These are phyloP conservation scores for Cryptotis parvus DNA, from an alignment of 2,113 vertebrate species.

Conservation along the genomic window DNA sequence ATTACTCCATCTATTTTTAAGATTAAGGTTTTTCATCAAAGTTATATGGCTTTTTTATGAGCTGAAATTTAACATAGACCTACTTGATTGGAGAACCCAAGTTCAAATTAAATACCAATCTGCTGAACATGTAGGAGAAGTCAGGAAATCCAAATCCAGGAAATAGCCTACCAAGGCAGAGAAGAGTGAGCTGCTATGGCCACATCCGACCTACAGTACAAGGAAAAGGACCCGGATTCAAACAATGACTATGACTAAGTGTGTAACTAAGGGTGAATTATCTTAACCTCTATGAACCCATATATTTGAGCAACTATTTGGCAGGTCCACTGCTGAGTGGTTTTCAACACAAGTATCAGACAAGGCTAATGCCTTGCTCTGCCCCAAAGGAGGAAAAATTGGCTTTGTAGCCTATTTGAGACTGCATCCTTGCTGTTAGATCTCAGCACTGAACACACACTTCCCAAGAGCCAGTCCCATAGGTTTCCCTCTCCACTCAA, in stretches of 20 bases:
- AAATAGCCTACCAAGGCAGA: background rate
- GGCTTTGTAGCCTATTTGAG: background rate
- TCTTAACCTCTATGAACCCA: background rate
- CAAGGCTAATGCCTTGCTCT: background rate
- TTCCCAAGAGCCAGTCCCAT: background rate
- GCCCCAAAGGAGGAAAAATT: background rate
- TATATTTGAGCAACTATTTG: no score
- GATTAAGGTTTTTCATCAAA: background rate
- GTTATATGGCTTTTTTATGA: background rate
- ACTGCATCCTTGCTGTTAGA: background rate
- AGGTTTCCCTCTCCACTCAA: background rate
- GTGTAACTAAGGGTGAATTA: accelerated
- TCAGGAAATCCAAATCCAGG: background rate
- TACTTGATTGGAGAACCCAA: background rate
- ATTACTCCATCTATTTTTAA: background rate
- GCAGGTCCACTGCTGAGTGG: background rate
- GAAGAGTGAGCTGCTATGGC: background rate
- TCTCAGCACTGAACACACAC: background rate
- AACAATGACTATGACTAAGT: background rate
- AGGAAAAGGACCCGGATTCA: background rate
- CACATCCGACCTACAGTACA: background rate
- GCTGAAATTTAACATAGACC: background rate
- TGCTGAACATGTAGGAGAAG: background rate
- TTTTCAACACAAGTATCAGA: background rate
- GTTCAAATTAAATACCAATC: constrained; percentile 2